Evolutionary conservation across 2,888 invertebrate genomes (phyloP).

Genomic region (Eupithecia centaureata): DNA sequence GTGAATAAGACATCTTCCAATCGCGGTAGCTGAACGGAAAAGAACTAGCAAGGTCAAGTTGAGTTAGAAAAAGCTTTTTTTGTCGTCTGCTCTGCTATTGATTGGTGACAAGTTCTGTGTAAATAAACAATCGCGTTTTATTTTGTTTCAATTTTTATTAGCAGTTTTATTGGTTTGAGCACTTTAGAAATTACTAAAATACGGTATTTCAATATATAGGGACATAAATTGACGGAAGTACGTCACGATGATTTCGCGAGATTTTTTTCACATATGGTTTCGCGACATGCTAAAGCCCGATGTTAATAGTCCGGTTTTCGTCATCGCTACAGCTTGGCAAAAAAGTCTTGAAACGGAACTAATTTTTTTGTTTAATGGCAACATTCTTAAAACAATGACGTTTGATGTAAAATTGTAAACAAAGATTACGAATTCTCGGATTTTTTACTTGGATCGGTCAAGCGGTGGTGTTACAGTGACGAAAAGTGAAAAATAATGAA

Average conservation of each 20-base stretch:
- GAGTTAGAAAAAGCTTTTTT: conserved; percentile 77
- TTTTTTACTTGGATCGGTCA: too few relatives aligned
- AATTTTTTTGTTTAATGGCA: too few relatives aligned
- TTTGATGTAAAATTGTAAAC: too few relatives aligned
- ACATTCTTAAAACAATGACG: too few relatives aligned
- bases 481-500: too few relatives aligned
- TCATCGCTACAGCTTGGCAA: too few relatives aligned
- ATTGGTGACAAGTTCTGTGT: conserved; percentile 28
- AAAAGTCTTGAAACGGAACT: too few relatives aligned
- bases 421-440: too few relatives aligned
- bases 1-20: conserved; percentile 92
- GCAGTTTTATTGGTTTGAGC: conserved; percentile 43
- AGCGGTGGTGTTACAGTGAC: too few relatives aligned
- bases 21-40: conserved; percentile 91
- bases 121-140: conserved; percentile 53
- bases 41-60: conserved; percentile 85
- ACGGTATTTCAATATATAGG: conserved; percentile 60
- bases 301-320: neutral
- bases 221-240: conserved; percentile 73
- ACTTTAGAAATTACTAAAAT: conserved; percentile 50
- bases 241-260: conserved; percentile 53
- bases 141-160: conserved; percentile 59
- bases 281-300: conserved; percentile 8
- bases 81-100: conserved; percentile 47
- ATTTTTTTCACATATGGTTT: conserved; percentile 21